Conservation (phyloP, 2,113 vertebrate genomes). For the Centropristis striata region DNA sequence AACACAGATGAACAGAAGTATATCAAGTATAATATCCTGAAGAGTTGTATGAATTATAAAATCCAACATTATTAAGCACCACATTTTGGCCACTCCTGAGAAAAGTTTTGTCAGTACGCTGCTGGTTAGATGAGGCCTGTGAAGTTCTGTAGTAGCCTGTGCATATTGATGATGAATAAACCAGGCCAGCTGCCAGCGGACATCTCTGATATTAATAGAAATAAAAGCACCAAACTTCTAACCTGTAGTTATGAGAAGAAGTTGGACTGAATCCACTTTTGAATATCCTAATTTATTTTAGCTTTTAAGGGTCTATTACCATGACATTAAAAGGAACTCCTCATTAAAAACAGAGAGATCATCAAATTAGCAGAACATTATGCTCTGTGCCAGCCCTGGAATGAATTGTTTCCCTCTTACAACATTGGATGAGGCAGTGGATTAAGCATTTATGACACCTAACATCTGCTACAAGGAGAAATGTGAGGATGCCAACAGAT, state of each 20-base stretch:
- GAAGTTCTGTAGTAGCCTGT: not conserved
- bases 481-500: conserved; percentile 40
- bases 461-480: conserved; percentile 39
- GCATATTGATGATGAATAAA: not conserved
- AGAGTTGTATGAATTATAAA: not conserved
- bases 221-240: not conserved
- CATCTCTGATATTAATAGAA: not conserved
- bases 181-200: not conserved
- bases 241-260: not conserved
- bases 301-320: not conserved
- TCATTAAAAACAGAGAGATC: not conserved
- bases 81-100: not conserved
- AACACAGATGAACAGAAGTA: not conserved
- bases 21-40: not conserved
- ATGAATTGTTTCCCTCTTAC: conserved; percentile 34
- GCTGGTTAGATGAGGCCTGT: not conserved
- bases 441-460: conserved; percentile 51
- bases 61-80: not conserved
- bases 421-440: conserved; percentile 15
- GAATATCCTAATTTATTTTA: not conserved
- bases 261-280: not conserved
- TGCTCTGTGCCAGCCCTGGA: not conserved
- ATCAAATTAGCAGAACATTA: conserved; percentile 8
- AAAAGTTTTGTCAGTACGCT: not conserved
- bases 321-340: not conserved